Base-by-base conservation (phyloP, 2,888 invertebrate species). In the Dendrolimus houi region DNA sequence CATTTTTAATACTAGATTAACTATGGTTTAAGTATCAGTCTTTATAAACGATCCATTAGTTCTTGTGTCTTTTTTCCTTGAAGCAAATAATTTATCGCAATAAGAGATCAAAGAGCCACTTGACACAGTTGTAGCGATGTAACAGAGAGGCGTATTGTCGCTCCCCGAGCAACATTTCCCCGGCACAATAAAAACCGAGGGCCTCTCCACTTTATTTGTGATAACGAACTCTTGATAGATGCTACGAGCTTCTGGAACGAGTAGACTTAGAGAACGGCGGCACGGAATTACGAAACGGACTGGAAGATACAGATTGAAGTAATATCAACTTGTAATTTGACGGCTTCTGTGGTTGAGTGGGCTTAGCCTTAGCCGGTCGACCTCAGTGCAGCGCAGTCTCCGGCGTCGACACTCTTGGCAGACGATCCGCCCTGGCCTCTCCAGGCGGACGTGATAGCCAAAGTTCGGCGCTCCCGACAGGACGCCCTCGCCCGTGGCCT, bases 171-270 rank as follows among this genome's bases (percentile, higher is more conserved):
- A 58, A 61, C 67, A 59, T 64, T 67, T 62, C 64, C 68, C 64
- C 67, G 63, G 64, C 64, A 75, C 78, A 81, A 83, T 83, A 83
- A 85, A 84, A 85, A 84, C 79, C 71, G 74, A 78, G 75, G 79
- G 75, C 77, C 80, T 77, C 77, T 79, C 67, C 75, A 62, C 71
- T 83, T 84, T 85, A 83, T 85, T 85, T 85, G 85, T 82, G 83
- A 85, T 85, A 85, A 85, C 83, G 83, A 85, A 80, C 85, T 78
- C 82, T 81, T 77, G 74, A 73, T 72, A 74, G 72, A 47, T 47
- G 12, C 68, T 71, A 64, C 66, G 68, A 69, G 68, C 67, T 65
- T 62, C 63, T 66, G 68, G 64, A 65, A 65, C 61, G 58, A 65
- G 66, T 65, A 64, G 58, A 61, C 29, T 58, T 59, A 54, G 47